phyloP scores from a whole-genome alignment of 2,797 vertebrate genomes.

The Sebastes nivosus region DNA sequence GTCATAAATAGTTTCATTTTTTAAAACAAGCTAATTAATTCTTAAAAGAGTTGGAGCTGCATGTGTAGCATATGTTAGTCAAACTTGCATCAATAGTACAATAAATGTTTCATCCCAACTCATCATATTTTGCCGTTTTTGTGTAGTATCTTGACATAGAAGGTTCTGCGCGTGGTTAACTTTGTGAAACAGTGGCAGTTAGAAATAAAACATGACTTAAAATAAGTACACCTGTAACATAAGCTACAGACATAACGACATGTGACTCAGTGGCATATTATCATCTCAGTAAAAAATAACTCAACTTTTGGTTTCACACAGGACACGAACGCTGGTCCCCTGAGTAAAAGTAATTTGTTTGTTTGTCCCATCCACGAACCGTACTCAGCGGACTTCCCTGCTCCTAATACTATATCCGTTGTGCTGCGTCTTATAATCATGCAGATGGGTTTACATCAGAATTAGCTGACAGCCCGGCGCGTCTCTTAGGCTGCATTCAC shows the following conservation, averaged over 20 bases:
- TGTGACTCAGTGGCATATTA: too few species aligned
- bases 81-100: neutral
- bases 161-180: neutral
- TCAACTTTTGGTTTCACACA: neutral
- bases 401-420: neutral
- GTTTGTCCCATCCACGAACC: neutral
- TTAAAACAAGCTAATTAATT: neutral
- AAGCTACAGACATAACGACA: too few species aligned
- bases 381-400: too few species aligned
- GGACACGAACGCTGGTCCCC: neutral
- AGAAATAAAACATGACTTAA: neutral
- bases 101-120: neutral
- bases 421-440: neutral
- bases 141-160: neutral
- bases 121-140: neutral
- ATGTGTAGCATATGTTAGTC: neutral
- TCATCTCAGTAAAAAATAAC: neutral
- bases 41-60: neutral
- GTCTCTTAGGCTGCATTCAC: too few species aligned
- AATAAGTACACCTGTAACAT: too few species aligned
- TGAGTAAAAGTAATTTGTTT: neutral
- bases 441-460: too few species aligned
- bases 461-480: too few species aligned
- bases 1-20: neutral
- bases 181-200: neutral